These are phyloP conservation scores for Molossus alvarezi DNA, from an alignment of 2,797 vertebrate genomes.

Conservation along the genomic window DNA sequence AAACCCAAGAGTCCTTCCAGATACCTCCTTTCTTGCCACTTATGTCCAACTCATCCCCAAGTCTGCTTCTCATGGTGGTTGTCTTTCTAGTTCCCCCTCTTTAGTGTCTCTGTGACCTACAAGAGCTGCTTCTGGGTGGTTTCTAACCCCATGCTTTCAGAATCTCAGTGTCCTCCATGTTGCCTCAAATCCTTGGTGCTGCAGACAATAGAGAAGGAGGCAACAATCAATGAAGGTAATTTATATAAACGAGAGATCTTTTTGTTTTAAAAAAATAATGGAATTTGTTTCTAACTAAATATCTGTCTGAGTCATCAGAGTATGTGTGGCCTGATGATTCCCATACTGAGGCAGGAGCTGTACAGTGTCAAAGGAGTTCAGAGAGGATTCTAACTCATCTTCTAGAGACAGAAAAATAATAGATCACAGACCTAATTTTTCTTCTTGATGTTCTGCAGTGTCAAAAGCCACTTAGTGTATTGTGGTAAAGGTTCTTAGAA, in stretches of 20 bases:
- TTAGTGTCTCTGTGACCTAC: not conserved
- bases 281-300: slow-evolving; percentile 36
- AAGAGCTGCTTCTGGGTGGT: not conserved
- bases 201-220: not conserved
- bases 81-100: not conserved
- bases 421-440: slow-evolving; percentile 72
- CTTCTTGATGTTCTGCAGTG: slow-evolving; percentile 60
- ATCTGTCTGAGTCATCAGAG: slow-evolving; percentile 40
- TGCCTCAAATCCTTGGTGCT: not conserved
- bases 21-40: accelerated
- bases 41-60: not conserved
- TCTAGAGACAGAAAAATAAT: slow-evolving; percentile 72
- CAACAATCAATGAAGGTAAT: not conserved
- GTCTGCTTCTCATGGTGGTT: not conserved
- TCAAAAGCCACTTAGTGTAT: slow-evolving; percentile 77
- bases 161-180: not conserved
- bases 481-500: slow-evolving; percentile 52
- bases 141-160: not conserved
- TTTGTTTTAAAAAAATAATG: slow-evolving; percentile 41
- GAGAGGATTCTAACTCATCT: slow-evolving; percentile 73
- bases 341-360: not conserved
- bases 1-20: not conserved
- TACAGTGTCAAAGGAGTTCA: slow-evolving; percentile 29
- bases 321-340: slow-evolving; percentile 15
- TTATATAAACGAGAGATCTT: not conserved